phyloP scores from a whole-genome alignment of 2,113 vertebrate species.

The Panthera leo region DNA sequence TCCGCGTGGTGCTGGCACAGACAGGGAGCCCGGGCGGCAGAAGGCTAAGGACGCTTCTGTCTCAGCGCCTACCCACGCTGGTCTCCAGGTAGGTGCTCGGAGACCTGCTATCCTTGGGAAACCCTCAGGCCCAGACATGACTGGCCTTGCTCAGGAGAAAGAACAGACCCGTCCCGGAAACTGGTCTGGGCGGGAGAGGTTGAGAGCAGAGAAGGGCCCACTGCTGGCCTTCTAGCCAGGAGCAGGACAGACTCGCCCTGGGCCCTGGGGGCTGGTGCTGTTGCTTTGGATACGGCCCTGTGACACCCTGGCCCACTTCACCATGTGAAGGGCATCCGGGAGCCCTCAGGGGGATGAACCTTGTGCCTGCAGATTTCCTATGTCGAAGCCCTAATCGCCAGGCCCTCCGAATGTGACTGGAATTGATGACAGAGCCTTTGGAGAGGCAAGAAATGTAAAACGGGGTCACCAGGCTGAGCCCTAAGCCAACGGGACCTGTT shows the following conservation, averaged over 20 bases:
- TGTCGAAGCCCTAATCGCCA: background rate
- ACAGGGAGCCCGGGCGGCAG: accelerated
- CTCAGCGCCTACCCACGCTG: accelerated
- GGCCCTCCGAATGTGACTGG: background rate
- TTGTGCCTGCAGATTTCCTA: background rate
- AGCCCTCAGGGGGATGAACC: background rate
- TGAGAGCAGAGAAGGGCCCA: background rate
- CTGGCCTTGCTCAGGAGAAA: background rate
- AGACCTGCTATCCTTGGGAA: background rate
- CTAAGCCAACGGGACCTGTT: background rate
- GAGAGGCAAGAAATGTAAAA: background rate
- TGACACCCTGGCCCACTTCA: background rate
- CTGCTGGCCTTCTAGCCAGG: background rate
- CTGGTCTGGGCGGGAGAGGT: accelerated
- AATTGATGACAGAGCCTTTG: background rate
- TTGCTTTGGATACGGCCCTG: background rate
- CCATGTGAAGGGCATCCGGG: background rate
- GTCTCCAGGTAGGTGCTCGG: background rate
- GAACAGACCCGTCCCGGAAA: background rate
- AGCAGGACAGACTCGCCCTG: background rate
- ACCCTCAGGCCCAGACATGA: accelerated
- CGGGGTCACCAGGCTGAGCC: background rate
- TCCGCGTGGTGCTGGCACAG: accelerated
- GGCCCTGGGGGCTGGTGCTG: background rate
- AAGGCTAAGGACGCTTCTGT: background rate